phyloP scores from a whole-genome alignment of 2,888 invertebrate genomes.

The Eupeodes luniger region DNA sequence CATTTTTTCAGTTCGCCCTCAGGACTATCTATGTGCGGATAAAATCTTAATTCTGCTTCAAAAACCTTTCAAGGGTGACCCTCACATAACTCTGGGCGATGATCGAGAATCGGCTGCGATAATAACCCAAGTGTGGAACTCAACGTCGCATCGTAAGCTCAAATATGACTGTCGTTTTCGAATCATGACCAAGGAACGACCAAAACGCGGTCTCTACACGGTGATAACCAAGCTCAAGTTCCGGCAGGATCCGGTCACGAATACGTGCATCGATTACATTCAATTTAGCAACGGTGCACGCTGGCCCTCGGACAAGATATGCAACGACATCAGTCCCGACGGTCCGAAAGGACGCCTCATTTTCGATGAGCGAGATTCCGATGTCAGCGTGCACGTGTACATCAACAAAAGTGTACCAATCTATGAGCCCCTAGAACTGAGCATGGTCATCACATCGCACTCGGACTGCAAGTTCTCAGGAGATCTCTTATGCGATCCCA shows the following conservation, averaged over 20 bases:
- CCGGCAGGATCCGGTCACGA: constrained; percentile 79
- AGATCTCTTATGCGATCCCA: constrained; percentile 81
- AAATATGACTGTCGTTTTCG: constrained; percentile 82
- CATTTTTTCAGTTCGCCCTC: constrained; percentile 79
- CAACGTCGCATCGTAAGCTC: constrained; percentile 80
- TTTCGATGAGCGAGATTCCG: constrained; percentile 81
- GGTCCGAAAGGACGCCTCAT: constrained; percentile 81
- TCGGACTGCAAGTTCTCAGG: constrained; percentile 80
- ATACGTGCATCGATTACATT: constrained; percentile 81
- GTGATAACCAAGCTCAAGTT: constrained; percentile 82
- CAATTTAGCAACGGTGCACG: constrained; percentile 81
- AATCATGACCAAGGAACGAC: constrained; percentile 80
- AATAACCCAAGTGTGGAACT: constrained; percentile 82
- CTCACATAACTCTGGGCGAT: constrained; percentile 80
- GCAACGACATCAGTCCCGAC: constrained; percentile 81
- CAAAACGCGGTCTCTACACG: constrained; percentile 81
- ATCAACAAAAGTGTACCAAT: constrained; percentile 80
- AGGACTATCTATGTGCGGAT: constrained; percentile 82
- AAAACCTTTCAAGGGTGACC: constrained; percentile 81
- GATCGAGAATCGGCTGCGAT: constrained; percentile 81
- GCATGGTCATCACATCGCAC: constrained; percentile 82
- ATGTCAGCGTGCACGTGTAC: constrained; percentile 80
- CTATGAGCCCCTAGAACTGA: constrained; percentile 80
- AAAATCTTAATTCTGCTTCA: constrained; percentile 79
- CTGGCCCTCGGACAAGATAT: constrained; percentile 81